Evolutionary conservation across 2,113 vertebrate genomes (phyloP).

Genomic region (Channa maculata): DNA sequence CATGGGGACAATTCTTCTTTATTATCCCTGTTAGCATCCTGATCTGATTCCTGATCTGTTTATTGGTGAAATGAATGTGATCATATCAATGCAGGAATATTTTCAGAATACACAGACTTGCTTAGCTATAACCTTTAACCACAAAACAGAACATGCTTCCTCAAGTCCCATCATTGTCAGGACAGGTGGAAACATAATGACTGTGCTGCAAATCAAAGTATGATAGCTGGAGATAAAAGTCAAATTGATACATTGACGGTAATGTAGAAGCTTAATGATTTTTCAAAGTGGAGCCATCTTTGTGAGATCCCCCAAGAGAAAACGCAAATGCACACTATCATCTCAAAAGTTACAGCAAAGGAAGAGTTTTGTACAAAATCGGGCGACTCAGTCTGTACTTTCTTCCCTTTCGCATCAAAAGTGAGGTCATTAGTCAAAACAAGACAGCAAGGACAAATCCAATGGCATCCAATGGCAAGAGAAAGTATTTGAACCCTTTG

Average conservation of each 20-base stretch:
- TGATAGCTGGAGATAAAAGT: slow-evolving; percentile 3
- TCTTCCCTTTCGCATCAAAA: no score
- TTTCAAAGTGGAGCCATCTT: slow-evolving; percentile 4
- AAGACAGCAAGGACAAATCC: no score
- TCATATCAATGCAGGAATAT: no score
- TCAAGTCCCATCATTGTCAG: neutral
- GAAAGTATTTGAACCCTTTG: no score
- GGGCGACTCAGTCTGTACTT: neutral
- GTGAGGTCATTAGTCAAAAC: no score
- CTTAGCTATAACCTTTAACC: neutral
- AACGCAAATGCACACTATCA: neutral
- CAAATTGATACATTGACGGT: slow-evolving; percentile 10
- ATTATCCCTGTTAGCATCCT: slow-evolving; percentile 44
- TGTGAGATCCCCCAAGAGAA: neutral
- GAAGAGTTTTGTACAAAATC: neutral
- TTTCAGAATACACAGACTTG: no score
- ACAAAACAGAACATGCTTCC: no score
- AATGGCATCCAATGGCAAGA: no score
- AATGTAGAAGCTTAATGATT: neutral
- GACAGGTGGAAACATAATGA: slow-evolving; percentile 2
- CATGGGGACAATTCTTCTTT: slow-evolving; percentile 21
- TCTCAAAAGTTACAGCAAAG: neutral
- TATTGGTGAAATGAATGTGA: no score
- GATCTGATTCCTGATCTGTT: no score
- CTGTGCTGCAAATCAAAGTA: neutral